phyloP scores from a whole-genome alignment of 2,797 vertebrate genomes.

The Lepus oiostolus region DNA sequence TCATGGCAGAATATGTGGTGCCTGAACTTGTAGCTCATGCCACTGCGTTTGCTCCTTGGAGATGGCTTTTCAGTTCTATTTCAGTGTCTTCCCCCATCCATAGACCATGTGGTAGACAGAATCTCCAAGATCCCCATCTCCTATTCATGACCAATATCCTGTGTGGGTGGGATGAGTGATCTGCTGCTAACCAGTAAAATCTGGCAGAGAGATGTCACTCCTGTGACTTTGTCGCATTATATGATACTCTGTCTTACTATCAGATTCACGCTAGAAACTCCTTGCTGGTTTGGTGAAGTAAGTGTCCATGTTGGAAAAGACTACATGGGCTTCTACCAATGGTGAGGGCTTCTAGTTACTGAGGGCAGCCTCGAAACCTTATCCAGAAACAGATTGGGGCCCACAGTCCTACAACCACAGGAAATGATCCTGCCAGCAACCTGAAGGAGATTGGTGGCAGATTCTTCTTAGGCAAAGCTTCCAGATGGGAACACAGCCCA shows the following conservation, averaged over 20 bases:
- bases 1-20: not conserved
- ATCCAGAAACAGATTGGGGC: not conserved
- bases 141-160: not conserved
- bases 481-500: not conserved
- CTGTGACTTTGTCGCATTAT: not conserved
- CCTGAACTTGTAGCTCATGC: too few relatives aligned
- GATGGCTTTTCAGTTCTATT: not conserved
- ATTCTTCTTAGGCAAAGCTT: not conserved
- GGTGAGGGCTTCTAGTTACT: not conserved
- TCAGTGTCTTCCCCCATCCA: not conserved
- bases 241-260: not conserved
- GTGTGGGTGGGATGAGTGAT: rapidly evolving
- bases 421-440: not conserved
- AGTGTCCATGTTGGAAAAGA: not conserved
- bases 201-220: not conserved
- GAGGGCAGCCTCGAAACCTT: not conserved
- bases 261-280: not conserved
- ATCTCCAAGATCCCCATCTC: too few relatives aligned
- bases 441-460: not conserved
- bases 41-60: not conserved
- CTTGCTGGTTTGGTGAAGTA: not conserved
- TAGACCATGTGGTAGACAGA: not conserved
- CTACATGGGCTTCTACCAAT: not conserved
- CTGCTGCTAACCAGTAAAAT: not conserved
- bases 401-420: not conserved